Evolutionary conservation across 2,888 invertebrate genomes (phyloP).

Genomic region (Altica lythri): DNA sequence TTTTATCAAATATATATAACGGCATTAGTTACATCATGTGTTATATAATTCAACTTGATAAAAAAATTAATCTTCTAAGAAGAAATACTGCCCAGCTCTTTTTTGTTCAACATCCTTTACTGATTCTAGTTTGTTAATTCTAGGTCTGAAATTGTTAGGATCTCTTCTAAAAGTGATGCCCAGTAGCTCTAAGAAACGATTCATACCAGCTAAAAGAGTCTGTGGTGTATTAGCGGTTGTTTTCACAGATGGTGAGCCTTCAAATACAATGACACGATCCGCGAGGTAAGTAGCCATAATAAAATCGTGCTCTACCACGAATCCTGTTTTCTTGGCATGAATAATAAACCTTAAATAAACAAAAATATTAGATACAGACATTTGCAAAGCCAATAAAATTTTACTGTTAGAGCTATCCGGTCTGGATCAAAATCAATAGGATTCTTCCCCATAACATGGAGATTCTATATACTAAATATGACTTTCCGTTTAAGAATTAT

Average conservation of each 20-base stretch:
- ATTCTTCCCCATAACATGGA: too few species aligned
- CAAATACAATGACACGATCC: constrained; percentile 98
- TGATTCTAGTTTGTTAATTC: constrained; percentile 96
- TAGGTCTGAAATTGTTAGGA: constrained; percentile 97
- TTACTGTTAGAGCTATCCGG: too few species aligned
- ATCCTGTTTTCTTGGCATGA: constrained; percentile 99
- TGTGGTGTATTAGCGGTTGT: constrained; percentile 92
- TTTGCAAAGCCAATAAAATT: too few species aligned
- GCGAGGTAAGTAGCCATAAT: constrained; percentile 99
- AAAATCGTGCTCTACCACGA: constrained; percentile 99
- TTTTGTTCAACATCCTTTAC: constrained; percentile 99
- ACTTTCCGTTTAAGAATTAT: too few species aligned
- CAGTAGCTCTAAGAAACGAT: constrained; percentile 90
- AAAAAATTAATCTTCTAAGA: constrained; percentile 84
- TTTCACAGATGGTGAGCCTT: constrained; percentile 87
- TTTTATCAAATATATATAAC: not conserved
- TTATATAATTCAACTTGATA: not conserved
- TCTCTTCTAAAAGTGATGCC: constrained; percentile 98
- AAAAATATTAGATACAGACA: too few species aligned
- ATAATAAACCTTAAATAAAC: constrained; percentile 78
- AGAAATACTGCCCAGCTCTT: constrained; percentile 96
- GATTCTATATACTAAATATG: too few species aligned
- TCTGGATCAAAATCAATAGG: too few species aligned
- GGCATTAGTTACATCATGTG: not conserved
- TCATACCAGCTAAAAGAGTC: constrained; percentile 96